A percentile compares a stretch with the other conserved stretches of the same genome.
These are phyloP conservation scores for Solenopsis fugax DNA, from an alignment of 1,140 invertebrate genomes.

Conservation along the genomic window DNA sequence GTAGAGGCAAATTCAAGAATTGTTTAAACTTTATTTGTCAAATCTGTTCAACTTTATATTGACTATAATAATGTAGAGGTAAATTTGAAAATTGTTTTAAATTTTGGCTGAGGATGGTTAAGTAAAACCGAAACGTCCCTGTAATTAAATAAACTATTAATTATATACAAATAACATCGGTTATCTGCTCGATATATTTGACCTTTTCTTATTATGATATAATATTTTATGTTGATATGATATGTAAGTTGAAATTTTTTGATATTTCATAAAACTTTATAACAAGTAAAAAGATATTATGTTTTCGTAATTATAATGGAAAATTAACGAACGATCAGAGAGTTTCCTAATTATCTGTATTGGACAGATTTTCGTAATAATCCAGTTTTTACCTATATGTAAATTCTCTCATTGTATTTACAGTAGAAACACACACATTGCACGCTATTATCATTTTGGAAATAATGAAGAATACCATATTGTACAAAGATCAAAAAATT, in stretches of 20 bases:
- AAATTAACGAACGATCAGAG: background rate
- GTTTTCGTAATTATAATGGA: background rate
- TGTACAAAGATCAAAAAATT: background rate
- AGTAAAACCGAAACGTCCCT: no score
- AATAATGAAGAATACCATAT: no score
- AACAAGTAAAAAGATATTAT: background rate
- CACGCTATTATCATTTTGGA: background rate
- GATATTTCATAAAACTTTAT: background rate
- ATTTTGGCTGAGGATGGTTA: no score
- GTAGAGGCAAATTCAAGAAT: no score
- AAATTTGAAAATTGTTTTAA: no score
- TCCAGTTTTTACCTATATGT: background rate
- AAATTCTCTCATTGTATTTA: background rate
- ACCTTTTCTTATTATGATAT: no score
- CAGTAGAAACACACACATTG: background rate
- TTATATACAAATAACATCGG: no score
- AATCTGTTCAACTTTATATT: no score
- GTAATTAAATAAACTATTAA: no score
- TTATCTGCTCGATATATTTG: no score
- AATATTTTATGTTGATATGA: background rate
- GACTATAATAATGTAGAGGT: no score
- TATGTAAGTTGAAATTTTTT: background rate
- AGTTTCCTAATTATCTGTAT: background rate
- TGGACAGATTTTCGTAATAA: constrained; percentile 9
- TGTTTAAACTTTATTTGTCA: no score